Percentiles rank a stretch among this genome's conserved stretches.
Conservation (phyloP, 2,113 vertebrate genomes). For the Epinephelus moara region DNA sequence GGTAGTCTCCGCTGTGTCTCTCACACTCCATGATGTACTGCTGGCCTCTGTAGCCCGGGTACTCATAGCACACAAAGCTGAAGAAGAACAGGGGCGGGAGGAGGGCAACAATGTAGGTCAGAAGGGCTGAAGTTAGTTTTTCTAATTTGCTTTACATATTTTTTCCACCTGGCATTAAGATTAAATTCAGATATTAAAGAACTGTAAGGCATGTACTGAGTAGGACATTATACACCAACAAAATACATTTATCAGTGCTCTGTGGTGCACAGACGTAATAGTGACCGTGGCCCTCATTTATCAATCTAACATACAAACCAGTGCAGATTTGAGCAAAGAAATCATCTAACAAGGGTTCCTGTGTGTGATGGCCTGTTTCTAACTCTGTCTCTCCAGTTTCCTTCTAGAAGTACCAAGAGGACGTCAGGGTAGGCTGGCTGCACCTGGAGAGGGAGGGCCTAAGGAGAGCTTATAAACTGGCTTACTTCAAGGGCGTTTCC, state of each 20-base stretch:
- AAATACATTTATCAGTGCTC: too few relatives aligned
- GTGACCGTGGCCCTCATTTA: background rate
- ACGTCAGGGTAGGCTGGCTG: too few relatives aligned
- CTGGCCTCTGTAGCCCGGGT: constrained; percentile 82
- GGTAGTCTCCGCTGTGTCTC: constrained; percentile 82
- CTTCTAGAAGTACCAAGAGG: too few relatives aligned
- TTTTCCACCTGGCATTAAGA: background rate
- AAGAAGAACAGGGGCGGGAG: background rate
- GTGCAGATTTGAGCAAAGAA: too few relatives aligned
- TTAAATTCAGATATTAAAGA: background rate
- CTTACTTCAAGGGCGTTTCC: too few relatives aligned
- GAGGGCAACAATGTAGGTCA: background rate
- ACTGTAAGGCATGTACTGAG: background rate
- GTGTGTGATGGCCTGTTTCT: too few relatives aligned
- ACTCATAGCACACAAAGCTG: constrained; percentile 86
- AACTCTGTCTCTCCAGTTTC: too few relatives aligned
- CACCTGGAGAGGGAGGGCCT: too few relatives aligned
- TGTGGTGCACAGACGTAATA: background rate
- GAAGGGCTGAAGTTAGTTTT: background rate
- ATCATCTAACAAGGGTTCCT: too few relatives aligned
- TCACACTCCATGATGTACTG: constrained; percentile 87
- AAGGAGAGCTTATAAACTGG: too few relatives aligned
- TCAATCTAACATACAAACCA: too few relatives aligned
- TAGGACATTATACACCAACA: background rate
- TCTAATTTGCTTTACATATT: background rate